Conservation (phyloP, 2,888 invertebrate genomes). For the Conus canariensis region DNA sequence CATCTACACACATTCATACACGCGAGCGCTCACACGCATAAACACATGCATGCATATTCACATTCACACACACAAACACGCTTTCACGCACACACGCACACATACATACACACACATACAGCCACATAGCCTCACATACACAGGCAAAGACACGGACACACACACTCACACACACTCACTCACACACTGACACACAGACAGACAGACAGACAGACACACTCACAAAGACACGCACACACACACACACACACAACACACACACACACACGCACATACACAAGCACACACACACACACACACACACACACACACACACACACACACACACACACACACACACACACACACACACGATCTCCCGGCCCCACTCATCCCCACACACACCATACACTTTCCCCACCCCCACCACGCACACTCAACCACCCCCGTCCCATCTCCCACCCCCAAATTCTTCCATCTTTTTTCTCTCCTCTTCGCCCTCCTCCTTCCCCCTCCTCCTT, state of each 20-base stretch:
- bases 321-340: not conserved
- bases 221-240: not conserved
- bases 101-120: too few species aligned
- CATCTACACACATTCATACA: too few species aligned
- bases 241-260: not conserved
- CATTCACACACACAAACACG: too few species aligned
- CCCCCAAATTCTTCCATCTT: not conserved
- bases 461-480: not conserved
- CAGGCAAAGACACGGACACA: constrained; percentile 1
- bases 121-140: not conserved
- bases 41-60: too few species aligned
- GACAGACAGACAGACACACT: not conserved
- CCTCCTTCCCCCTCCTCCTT: not conserved
- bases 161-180: not conserved
- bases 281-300: not conserved
- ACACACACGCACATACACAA: not conserved
- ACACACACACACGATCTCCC: too few species aligned
- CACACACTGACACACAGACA: constrained; percentile 1
- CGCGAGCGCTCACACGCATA: too few species aligned
- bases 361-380: too few species aligned
- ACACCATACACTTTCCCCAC: too few species aligned
- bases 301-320: not conserved
- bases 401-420: too few species aligned
- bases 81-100: too few species aligned
- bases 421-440: too few species aligned